Base-by-base conservation (phyloP, 2,797 vertebrate genomes). In the Sebastolobus altivelis region DNA sequence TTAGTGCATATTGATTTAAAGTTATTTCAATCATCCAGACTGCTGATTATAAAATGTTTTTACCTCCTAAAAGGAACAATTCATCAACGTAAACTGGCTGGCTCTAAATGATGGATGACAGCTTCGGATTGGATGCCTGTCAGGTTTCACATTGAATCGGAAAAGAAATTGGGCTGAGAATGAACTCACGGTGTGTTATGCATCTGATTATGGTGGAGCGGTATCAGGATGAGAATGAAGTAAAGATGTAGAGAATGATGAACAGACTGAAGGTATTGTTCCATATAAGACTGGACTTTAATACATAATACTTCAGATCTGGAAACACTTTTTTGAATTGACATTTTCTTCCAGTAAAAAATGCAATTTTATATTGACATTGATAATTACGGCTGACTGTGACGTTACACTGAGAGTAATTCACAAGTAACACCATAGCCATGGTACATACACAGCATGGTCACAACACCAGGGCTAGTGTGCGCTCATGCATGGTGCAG, bases 51-150 rank as follows among this genome's bases (percentile, higher is more conserved):
- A 18, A 75, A 27, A 49, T 27, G 20, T 9, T 37, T 61, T 65
- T 35, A 33, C 11, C 67, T 72, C 31, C 40, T 31, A 7, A 67
- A n/a, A 55, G 31, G 20, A 82, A 46, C 25, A 60, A 73, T 86
- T 85, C 65, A 81, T 87, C 82, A 83, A 33, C 4, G 3, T 63
- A 14, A 7, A 61, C 18, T 8, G 37, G 68, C 62, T 11, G 20
- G 49, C 46, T 71, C 61, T 40, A 62, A 77, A 37, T 13, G 55
- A 46, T 2, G 18, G 35, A 58, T 55, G 67, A 81, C 81, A 37
- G 59, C 58, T 60, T 9, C 13, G 37, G 70, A 81, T 65, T 74
- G 65, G 66, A 83, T 43, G 16, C 22, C 67, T 40, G 69, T 75
- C 84, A 65, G 33, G 35, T 75, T 37, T 81, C 20, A 58, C 6